phyloP scores from a whole-genome alignment of 2,797 vertebrate species.

The Betta splendens region DNA sequence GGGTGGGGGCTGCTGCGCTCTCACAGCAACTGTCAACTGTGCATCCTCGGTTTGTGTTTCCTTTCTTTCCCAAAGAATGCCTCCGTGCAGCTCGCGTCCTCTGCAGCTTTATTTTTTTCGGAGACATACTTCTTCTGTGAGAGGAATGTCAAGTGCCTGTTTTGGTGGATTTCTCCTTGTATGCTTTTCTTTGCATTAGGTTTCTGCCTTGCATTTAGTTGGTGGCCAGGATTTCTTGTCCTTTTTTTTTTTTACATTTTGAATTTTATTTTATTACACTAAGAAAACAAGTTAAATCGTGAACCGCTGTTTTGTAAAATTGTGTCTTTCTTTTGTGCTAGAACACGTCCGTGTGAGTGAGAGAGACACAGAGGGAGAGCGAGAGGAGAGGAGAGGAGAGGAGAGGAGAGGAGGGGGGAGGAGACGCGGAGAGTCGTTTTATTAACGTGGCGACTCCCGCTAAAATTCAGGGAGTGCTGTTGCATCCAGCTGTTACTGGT shows the following conservation, averaged over 20 bases:
- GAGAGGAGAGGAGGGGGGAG: slow-evolving; percentile 34
- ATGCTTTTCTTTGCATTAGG: slow-evolving; percentile 34
- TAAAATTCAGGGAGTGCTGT: slow-evolving; percentile 80
- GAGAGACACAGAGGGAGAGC: not conserved
- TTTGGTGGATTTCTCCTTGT: slow-evolving; percentile 51
- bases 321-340: slow-evolving; percentile 54
- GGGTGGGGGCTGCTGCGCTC: slow-evolving; percentile 28
- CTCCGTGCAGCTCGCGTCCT: slow-evolving; percentile 67
- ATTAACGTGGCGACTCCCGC: slow-evolving; percentile 78
- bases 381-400: not conserved
- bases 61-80: slow-evolving; percentile 56
- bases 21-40: slow-evolving; percentile 25
- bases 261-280: slow-evolving; percentile 7
- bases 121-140: slow-evolving; percentile 76
- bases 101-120: slow-evolving; percentile 65
- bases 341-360: slow-evolving; percentile 22
- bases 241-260: not conserved
- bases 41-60: slow-evolving; percentile 49
- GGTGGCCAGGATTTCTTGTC: slow-evolving; percentile 10
- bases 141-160: slow-evolving; percentile 79
- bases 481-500: slow-evolving; percentile 85
- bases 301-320: slow-evolving; percentile 22
- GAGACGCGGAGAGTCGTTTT: slow-evolving; percentile 69
- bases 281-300: slow-evolving; percentile 42
- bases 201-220: slow-evolving; percentile 17